Conservation (phyloP, 2,888 invertebrate species). For the Tipula helvola region DNA sequence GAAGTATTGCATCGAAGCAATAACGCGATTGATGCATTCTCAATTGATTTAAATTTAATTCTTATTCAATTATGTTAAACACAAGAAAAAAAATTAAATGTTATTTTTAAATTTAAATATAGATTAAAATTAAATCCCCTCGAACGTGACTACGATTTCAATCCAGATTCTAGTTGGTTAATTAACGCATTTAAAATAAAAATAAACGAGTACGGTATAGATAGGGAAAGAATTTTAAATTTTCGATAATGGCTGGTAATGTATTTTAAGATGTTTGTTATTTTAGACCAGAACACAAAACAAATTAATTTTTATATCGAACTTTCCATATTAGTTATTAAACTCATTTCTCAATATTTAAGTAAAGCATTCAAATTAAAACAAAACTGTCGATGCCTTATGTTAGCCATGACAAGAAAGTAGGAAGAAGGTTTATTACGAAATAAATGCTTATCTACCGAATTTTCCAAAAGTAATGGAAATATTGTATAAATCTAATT, state of each 20-base stretch:
- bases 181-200: background rate
- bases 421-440: no score
- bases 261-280: background rate
- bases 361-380: no score
- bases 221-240: background rate
- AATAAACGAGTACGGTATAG: background rate
- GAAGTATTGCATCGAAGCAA: background rate
- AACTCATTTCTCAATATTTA: no score
- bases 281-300: background rate
- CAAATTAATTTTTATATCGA: background rate
- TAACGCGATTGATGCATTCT: background rate
- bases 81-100: background rate
- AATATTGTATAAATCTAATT: no score
- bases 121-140: background rate
- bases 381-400: no score
- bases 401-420: no score
- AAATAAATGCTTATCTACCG: no score
- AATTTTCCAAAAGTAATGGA: no score
- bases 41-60: background rate
- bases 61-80: background rate
- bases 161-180: background rate
- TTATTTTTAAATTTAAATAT: background rate
- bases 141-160: background rate
- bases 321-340: background rate
- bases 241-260: background rate